A percentile compares a stretch with the other conserved stretches of the same genome.
phyloP scores from a whole-genome alignment of 2,888 invertebrate species.

The Mantis religiosa region DNA sequence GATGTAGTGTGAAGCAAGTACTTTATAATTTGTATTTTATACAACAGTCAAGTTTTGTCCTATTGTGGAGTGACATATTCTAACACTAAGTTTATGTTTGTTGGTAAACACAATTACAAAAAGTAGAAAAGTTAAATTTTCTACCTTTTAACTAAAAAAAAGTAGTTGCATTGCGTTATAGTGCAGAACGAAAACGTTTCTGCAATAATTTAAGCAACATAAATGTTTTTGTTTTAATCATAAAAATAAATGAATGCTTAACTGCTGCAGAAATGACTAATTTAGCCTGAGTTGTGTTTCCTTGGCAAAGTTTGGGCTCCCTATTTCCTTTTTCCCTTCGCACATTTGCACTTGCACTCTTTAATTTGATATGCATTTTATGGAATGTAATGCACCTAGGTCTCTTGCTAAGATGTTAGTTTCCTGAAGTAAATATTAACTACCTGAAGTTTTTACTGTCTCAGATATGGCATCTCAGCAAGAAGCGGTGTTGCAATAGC shows the following conservation, averaged over 20 bases:
- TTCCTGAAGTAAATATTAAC: neutral
- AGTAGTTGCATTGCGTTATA: too few species aligned
- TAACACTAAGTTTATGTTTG: too few species aligned
- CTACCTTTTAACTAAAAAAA: too few species aligned
- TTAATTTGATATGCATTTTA: neutral
- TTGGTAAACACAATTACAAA: too few species aligned
- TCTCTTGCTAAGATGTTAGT: neutral
- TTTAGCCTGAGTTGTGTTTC: neutral
- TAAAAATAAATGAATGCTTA: neutral
- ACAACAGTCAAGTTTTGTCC: too few species aligned
- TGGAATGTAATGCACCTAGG: neutral
- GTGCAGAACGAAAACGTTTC: too few species aligned
- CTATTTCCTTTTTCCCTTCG: neutral
- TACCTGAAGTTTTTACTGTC: neutral
- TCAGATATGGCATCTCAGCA: neutral
- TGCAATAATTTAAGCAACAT: too few species aligned
- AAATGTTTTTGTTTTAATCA: too few species aligned
- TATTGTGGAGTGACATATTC: too few species aligned
- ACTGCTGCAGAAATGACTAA: neutral
- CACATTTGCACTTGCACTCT: neutral
- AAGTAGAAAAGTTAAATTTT: too few species aligned
- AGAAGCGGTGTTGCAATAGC: neutral
- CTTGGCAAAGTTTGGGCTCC: slow-evolving; percentile 29
- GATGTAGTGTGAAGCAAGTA: too few species aligned
- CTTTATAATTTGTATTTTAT: too few species aligned